Conservation (phyloP, 2,797 vertebrate species). For the Parambassis ranga region DNA sequence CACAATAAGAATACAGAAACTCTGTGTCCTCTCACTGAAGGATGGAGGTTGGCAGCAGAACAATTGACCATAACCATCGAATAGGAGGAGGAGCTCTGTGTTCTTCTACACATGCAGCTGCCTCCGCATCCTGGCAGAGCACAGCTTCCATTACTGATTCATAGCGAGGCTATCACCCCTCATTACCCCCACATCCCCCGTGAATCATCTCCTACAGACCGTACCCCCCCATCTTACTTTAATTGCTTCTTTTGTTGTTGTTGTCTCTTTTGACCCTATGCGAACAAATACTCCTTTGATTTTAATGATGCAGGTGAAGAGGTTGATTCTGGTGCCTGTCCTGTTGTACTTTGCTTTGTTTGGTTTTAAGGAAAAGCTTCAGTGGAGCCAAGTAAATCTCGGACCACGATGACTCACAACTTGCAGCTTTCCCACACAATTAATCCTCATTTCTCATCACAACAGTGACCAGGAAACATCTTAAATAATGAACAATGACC, state of each 20-base stretch:
- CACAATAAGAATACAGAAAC: background rate
- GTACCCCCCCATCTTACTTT: background rate
- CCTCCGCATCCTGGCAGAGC: slow-evolving; percentile 1
- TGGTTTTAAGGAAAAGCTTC: no score
- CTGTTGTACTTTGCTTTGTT: no score
- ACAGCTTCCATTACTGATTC: slow-evolving; percentile 2
- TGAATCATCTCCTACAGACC: background rate
- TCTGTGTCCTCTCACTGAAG: background rate
- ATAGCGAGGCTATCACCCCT: background rate
- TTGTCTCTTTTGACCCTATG: no score
- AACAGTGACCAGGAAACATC: background rate
- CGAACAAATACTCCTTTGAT: no score
- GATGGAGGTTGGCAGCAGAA: background rate
- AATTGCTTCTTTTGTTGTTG: background rate
- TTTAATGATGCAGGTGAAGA: no score
- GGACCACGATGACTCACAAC: background rate
- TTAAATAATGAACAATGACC: background rate
- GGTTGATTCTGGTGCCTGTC: no score
- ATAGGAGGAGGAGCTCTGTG: background rate
- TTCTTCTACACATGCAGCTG: slow-evolving; percentile 1
- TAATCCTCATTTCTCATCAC: background rate
- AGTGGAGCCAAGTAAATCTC: no score
- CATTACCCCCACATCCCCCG: background rate
- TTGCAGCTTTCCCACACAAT: background rate
- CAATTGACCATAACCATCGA: background rate